Percentiles rank a stretch among this genome's conserved stretches.
These are phyloP conservation scores for Pristionchus japonicus DNA, from an alignment of 2,888 invertebrate species.

Conservation along the genomic window DNA sequence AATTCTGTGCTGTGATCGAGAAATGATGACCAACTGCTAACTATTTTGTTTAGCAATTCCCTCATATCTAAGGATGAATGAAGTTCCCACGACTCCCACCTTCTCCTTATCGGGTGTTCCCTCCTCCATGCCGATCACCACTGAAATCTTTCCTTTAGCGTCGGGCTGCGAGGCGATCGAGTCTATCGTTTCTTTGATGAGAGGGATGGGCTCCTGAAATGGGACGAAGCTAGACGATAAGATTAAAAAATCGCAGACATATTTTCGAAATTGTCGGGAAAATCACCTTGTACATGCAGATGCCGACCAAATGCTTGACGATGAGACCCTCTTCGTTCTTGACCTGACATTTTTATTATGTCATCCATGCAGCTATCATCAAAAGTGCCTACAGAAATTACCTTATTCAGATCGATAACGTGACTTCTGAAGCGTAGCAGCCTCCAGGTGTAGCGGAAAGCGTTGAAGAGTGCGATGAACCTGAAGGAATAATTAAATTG, in stretches of 20 bases:
- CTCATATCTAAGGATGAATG: no score
- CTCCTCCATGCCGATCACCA: conserved; percentile 68
- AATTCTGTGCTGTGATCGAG: no score
- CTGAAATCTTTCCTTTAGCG: conserved; percentile 62
- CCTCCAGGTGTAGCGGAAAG: conserved; percentile 60
- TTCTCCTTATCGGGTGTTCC: conserved; percentile 69
- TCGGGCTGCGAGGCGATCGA: conserved; percentile 63
- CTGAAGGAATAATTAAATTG: not conserved
- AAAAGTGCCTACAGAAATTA: not conserved
- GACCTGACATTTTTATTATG: conserved; percentile 49
- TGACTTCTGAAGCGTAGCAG: conserved; percentile 60
- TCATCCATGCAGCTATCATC: not conserved
- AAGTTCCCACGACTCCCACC: no score
- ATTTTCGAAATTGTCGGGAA: not conserved
- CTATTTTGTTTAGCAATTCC: no score
- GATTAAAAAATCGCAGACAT: not conserved
- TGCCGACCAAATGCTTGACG: conserved; percentile 61
- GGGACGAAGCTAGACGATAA: no score
- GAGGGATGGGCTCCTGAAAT: conserved; percentile 61
- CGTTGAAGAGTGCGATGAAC: conserved; percentile 65
- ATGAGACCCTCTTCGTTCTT: conserved; percentile 52
- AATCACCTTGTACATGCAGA: conserved; percentile 60
- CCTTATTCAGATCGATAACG: conserved; percentile 59
- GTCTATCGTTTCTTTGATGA: conserved; percentile 67
- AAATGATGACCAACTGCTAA: no score